Percentiles rank a stretch among this genome's conserved stretches.
phyloP scores from a whole-genome alignment of 1,140 invertebrate genomes.

The Scaptodrosophila lebanonensis region DNA sequence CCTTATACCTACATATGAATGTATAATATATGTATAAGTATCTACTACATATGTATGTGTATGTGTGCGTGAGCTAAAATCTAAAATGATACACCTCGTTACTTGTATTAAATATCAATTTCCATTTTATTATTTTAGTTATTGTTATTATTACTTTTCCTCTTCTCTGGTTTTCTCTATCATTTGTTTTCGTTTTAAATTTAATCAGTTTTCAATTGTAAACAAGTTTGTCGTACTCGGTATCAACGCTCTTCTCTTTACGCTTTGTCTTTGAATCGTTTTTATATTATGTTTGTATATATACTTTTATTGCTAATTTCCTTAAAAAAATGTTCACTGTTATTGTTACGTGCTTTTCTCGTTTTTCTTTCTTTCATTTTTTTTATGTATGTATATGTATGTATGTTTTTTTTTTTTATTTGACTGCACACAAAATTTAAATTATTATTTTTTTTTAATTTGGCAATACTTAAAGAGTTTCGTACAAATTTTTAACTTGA shows the following conservation, averaged over 20 bases:
- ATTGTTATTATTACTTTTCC: slow-evolving; percentile 60
- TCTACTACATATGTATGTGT: slow-evolving; percentile 1
- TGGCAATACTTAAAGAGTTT: too few relatives aligned
- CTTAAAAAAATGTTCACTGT: slow-evolving; percentile 63
- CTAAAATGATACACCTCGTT: slow-evolving; percentile 55
- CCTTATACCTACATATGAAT: background rate
- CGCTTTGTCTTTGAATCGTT: slow-evolving; percentile 46
- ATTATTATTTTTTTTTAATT: too few relatives aligned
- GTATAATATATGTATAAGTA: background rate
- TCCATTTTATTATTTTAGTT: slow-evolving; percentile 61
- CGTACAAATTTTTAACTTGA: too few relatives aligned
- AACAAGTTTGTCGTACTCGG: slow-evolving; percentile 55
- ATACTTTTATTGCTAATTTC: slow-evolving; percentile 60
- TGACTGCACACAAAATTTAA: slow-evolving; percentile 6
- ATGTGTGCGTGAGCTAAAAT: slow-evolving; percentile 12
- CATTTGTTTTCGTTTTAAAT: slow-evolving; percentile 20
- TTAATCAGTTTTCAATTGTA: slow-evolving; percentile 55
- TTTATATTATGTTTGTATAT: slow-evolving; percentile 50
- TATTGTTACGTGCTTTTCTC: slow-evolving; percentile 46
- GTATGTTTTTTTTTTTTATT: background rate
- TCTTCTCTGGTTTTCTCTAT: slow-evolving; percentile 35
- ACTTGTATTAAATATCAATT: slow-evolving; percentile 72
- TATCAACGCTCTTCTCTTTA: slow-evolving; percentile 52
- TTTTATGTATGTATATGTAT: slow-evolving; percentile 21
- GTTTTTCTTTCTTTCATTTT: slow-evolving; percentile 36